Percentiles rank a stretch among this genome's conserved stretches.
These are phyloP conservation scores for Anthoscopus minutus DNA, from an alignment of 2,113 vertebrate species.

Conservation along the genomic window DNA sequence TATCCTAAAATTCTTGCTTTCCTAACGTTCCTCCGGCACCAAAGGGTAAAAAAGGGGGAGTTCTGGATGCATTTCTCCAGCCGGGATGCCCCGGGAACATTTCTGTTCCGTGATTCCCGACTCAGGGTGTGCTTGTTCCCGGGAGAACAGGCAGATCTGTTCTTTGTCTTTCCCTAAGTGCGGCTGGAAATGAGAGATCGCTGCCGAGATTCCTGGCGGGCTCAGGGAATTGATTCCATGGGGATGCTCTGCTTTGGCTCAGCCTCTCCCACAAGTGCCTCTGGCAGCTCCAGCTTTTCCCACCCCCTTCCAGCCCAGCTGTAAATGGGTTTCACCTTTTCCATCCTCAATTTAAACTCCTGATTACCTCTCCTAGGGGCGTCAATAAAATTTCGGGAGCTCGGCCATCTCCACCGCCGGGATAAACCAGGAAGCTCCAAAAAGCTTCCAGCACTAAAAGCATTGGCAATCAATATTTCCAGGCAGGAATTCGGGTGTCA, in stretches of 20 bases:
- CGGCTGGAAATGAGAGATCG: neutral
- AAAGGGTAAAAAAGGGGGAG: neutral
- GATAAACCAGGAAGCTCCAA: neutral
- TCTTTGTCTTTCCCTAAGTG: neutral
- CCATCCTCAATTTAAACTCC: neutral
- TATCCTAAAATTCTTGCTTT: neutral
- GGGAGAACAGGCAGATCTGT: slow-evolving; percentile 2
- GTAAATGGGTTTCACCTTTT: neutral
- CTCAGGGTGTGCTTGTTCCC: neutral
- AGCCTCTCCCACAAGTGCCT: neutral
- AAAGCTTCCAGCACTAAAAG: neutral
- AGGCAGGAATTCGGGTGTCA: neutral
- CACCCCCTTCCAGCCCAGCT: neutral
- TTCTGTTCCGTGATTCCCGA: neutral
- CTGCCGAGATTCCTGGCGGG: neutral
- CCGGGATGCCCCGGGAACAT: neutral
- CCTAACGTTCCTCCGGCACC: rapidly evolving
- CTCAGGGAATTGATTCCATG: neutral
- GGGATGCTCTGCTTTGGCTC: neutral
- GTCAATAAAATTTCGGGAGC: rapidly evolving
- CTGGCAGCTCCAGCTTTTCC: neutral
- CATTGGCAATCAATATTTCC: rapidly evolving
- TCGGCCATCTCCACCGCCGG: neutral
- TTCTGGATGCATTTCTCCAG: rapidly evolving
- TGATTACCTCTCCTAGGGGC: neutral